Evolutionary conservation across 2,888 invertebrate species (phyloP), one percentile per base, ranked within the genome.

Genomic region (Lucinisca nassula): DNA sequence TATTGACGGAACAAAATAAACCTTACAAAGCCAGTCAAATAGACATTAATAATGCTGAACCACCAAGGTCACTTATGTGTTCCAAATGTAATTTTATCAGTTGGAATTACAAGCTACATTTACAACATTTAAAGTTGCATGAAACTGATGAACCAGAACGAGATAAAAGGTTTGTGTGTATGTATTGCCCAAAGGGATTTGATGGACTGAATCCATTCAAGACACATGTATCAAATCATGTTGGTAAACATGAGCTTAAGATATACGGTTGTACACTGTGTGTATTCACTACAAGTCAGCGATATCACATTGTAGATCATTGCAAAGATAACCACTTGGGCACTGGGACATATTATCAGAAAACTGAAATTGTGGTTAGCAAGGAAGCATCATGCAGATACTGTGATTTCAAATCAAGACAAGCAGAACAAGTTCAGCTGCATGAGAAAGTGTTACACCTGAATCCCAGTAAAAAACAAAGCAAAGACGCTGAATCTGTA

Each of bases 241-340:
- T 89, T 30, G 92, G 92, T 17, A 77, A 84, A 17, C 84, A 91
- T 81, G 86, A 90, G 70, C 70, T 91, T 0, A 91, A 92, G 45
- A 35, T 90, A 0, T 92, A 85, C 30, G 74, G 81, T 24, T 93
- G 93, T 67, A 87, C 85, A 0, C 61, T 83, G 24, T 93, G 93
- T 85, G 27, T 84, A 27, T 93, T 83, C 79, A 76, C 67, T 58
- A 87, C 93, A 27, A 92, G 92, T 55, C 75, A 84, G 21, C 89
- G 85, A 51, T 83, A 84, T 55, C 86, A 89, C 37, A 92, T 92
- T 1, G 87, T 87, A 79, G 85, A 85, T 24, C 92, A 92, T 82
- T 79, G 84, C 24, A 38, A 72, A 45, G 88, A 88, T 67, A 83
- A 78, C 35, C 92, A 92, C 72, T 40, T 70, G n/a, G 82, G 78